Percentiles rank a stretch among this genome's conserved stretches.
These are phyloP conservation scores for Poecilia velifera DNA, from an alignment of 2,797 vertebrate genomes.

Conservation along the genomic window DNA sequence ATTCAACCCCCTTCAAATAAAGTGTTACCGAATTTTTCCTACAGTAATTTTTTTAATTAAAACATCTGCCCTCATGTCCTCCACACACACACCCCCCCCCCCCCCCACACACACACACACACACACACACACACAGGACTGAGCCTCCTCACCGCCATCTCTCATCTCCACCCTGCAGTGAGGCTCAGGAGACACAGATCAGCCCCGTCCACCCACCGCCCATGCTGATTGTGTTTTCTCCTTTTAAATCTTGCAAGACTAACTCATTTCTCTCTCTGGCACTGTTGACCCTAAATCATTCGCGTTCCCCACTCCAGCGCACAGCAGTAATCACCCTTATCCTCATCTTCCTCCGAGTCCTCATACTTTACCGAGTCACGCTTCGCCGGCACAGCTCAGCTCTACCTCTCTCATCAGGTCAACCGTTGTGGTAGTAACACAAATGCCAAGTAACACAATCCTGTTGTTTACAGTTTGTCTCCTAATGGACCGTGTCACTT, in stretches of 20 bases:
- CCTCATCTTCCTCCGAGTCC: slow-evolving; percentile 14
- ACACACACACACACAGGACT: background rate
- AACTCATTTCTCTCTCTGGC: slow-evolving; percentile 8
- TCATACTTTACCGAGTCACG: slow-evolving; percentile 17
- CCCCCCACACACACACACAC: background rate
- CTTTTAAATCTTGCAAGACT: background rate
- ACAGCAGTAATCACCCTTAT: slow-evolving; percentile 30
- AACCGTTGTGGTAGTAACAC: background rate
- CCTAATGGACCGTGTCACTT: background rate
- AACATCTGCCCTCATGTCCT: background rate
- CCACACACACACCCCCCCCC: background rate
- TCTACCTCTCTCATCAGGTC: slow-evolving; percentile 9
- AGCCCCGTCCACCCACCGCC: background rate
- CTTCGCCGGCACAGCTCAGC: slow-evolving; percentile 22
- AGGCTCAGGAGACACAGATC: slow-evolving; percentile 1
- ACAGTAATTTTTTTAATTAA: background rate
- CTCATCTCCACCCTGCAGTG: background rate
- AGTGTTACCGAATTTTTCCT: background rate
- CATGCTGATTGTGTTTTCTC: slow-evolving; percentile 17
- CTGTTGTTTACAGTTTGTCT: background rate
- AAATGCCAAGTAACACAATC: background rate
- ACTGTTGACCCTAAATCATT: slow-evolving; percentile 37
- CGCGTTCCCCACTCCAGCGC: slow-evolving; percentile 26
- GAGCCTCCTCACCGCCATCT: background rate
- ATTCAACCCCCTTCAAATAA: no score